phyloP scores from a whole-genome alignment of 2,113 vertebrate genomes.

The Phocoena sinus region DNA sequence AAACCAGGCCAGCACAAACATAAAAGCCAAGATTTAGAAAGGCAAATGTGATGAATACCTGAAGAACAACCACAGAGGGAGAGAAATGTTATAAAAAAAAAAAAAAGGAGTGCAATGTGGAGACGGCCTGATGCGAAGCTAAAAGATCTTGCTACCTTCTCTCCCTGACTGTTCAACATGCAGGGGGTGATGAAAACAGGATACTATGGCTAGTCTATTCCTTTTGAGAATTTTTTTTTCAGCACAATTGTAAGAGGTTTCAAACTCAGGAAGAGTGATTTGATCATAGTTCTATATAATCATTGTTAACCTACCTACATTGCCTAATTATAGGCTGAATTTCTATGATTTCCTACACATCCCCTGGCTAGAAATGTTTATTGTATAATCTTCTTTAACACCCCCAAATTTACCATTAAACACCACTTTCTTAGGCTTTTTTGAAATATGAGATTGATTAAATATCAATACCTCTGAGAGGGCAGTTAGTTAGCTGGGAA shows the following conservation, averaged over 20 bases:
- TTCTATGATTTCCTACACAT: not conserved
- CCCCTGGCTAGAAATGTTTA: not conserved
- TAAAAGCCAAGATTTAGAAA: not conserved
- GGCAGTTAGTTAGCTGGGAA: not conserved
- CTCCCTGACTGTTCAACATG: not conserved
- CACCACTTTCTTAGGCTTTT: not conserved
- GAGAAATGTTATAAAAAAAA: not conserved
- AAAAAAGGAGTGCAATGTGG: not conserved
- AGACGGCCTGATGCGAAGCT: not conserved
- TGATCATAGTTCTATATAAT: not conserved
- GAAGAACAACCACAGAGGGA: not conserved
- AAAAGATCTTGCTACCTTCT: not conserved
- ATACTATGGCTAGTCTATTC: not conserved
- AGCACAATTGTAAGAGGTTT: not conserved
- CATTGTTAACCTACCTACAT: not conserved
- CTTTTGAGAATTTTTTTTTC: not conserved
- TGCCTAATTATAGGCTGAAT: not conserved
- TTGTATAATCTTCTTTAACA: not conserved
- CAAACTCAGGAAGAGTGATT: not conserved
- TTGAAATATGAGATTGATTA: not conserved
- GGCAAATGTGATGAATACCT: not conserved
- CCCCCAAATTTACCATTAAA: not conserved
- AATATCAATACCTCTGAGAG: not conserved
- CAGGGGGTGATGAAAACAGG: not conserved
- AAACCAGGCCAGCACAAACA: conserved; percentile 10